Evolutionary conservation across 2,888 invertebrate genomes (phyloP).

Genomic region (Muschampia plurimacula): DNA sequence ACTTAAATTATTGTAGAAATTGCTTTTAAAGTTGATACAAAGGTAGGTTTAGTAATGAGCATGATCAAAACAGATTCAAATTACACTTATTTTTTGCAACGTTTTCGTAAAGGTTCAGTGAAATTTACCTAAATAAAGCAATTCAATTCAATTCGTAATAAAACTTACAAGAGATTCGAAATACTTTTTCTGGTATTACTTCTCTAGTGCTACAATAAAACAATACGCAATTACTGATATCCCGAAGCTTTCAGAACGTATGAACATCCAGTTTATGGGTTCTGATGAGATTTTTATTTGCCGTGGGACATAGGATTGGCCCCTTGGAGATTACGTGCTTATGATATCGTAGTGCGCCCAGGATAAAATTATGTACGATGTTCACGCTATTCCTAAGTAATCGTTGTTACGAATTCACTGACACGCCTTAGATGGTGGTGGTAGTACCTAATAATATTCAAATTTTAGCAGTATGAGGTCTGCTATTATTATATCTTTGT

Average conservation of each 20-base stretch:
- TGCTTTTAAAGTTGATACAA: neutral
- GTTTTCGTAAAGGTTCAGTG: neutral
- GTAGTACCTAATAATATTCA: neutral
- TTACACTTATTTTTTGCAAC: too few species aligned
- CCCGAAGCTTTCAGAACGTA: constrained; percentile 59
- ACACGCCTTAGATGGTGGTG: neutral
- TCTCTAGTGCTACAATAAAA: constrained; percentile 33
- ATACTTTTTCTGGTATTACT: neutral
- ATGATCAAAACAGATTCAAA: too few species aligned
- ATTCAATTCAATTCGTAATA: neutral
- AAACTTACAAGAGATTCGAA: neutral
- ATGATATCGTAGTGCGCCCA: constrained; percentile 20
- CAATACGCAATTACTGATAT: constrained; percentile 41
- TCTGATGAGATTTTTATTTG: constrained; percentile 59
- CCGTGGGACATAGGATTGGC: constrained; percentile 48
- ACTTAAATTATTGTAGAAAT: neutral
- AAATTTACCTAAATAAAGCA: neutral
- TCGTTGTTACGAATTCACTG: constrained; percentile 9
- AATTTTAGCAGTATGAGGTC: neutral
- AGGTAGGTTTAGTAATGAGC: too few species aligned
- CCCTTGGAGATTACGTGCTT: constrained; percentile 53
- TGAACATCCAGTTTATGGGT: constrained; percentile 55
- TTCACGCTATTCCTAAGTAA: constrained; percentile 43
- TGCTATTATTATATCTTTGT: too few species aligned
- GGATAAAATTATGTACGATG: constrained; percentile 52